These are phyloP conservation scores for Opisthograptis luteolata DNA, from an alignment of 2,888 invertebrate species.

Conservation along the genomic window DNA sequence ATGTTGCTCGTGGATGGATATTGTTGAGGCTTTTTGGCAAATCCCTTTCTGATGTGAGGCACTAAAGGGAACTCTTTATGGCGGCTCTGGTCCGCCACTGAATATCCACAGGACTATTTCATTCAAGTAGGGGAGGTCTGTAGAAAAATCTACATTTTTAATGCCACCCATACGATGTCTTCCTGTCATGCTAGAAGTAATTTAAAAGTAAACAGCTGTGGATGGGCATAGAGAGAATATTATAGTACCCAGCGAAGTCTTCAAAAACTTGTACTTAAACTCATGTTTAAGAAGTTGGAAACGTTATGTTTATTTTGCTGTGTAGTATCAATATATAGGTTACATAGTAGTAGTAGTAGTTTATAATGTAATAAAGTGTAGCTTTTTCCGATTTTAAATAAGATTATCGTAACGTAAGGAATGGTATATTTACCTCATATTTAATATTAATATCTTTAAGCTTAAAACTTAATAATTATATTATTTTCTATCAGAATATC, in stretches of 20 bases:
- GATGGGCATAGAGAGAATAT: conserved; percentile 30
- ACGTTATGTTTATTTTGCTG: no score
- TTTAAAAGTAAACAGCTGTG: conserved; percentile 39
- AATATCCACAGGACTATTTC: conserved; percentile 42
- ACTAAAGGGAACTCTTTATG: conserved; percentile 48
- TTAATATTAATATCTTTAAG: no score
- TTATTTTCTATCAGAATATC: no score
- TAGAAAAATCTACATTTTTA: conserved; percentile 52
- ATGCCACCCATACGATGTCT: conserved; percentile 27
- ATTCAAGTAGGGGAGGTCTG: conserved; percentile 46
- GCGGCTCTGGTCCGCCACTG: conserved; percentile 42
- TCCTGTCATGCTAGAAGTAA: conserved; percentile 39
- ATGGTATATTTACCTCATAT: no score
- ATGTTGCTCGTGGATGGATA: conserved; percentile 29
- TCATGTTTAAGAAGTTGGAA: no score
- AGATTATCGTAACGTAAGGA: no score
- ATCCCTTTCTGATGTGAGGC: conserved; percentile 50
- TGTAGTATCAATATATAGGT: no score
- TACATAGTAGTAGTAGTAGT: no score
- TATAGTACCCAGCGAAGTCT: conserved; percentile 7
- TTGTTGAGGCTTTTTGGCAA: conserved; percentile 44
- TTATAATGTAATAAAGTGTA: no score
- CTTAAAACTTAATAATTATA: no score
- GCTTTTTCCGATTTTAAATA: no score
- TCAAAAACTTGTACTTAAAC: neutral